Percentiles rank a stretch among this genome's conserved stretches.
Evolutionary conservation across 2,797 vertebrate genomes (phyloP).

Genomic region (Myoxocephalus aenaeus): DNA sequence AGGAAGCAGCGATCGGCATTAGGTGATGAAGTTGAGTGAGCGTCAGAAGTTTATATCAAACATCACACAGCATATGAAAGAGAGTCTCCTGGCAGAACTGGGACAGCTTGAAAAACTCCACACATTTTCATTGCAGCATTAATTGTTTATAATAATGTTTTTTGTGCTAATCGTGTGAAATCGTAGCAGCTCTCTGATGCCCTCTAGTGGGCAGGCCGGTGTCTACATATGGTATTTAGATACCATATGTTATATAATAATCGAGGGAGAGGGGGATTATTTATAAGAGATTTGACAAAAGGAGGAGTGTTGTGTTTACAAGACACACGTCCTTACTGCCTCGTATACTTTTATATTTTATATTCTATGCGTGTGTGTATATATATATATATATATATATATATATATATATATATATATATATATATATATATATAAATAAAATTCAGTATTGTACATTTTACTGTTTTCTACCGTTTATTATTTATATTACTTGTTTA

Average conservation of each 20-base stretch:
- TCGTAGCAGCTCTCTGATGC: slow-evolving; percentile 31
- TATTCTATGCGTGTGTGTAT: too few species aligned
- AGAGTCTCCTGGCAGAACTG: slow-evolving; percentile 57
- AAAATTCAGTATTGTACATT: too few species aligned
- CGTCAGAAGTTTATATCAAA: slow-evolving; percentile 36
- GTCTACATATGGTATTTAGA: neutral
- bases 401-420: too few species aligned
- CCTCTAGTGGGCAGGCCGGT: slow-evolving; percentile 37
- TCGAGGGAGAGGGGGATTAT: neutral
- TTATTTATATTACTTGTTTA: too few species aligned
- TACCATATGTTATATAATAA: neutral
- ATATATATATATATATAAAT: too few species aligned
- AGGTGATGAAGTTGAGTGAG: slow-evolving; percentile 28
- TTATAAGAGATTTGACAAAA: neutral
- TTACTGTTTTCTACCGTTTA: too few species aligned
- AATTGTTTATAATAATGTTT: slow-evolving; percentile 42
- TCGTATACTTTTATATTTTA: neutral
- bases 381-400: too few species aligned
- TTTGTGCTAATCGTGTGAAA: neutral
- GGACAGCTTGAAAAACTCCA: slow-evolving; percentile 30
- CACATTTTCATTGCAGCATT: slow-evolving; percentile 20
- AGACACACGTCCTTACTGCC: neutral
- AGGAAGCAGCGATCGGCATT: neutral
- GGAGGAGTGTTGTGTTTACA: neutral
- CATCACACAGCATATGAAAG: slow-evolving; percentile 36